Evolutionary conservation across 1,140 invertebrate species (phyloP), one percentile per base, ranked within the genome.

Genomic region (Berghia stephanieae): DNA sequence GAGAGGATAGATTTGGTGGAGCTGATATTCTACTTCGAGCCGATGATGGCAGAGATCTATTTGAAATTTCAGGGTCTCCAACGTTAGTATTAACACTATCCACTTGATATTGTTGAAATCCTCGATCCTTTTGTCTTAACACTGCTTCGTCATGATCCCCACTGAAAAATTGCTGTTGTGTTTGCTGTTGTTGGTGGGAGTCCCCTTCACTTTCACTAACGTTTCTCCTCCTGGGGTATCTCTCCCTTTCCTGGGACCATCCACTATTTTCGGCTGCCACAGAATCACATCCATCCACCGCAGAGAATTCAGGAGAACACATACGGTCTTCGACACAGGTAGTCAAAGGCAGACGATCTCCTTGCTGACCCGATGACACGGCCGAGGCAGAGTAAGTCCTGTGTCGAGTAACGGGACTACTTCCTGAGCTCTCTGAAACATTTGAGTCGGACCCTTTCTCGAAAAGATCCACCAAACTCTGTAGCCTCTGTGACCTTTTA

Each of bases 401-500:
- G 70, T 71, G 67, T 36, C 55, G 16, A 55, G 70, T 73, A 5
- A 43, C 46, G 10, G 77, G 71, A 43, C 67, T 80, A 72, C 46
- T 10, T 18, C 82, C 69, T 5, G 73, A 79, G 69, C 80, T 75
- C 46, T 80, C 60, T 27, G 74, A 79, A 31, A 78, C 27, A 13
- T 79, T 76, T 34, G 71, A 46, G 74, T 78, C 67, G n/a, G 77
- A 77, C 27, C 49, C 80, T 13, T 80, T 80, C 77, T 87, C 86
- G 82, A 87, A 86, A 44, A 83, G 77, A 71, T 86, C 83, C 79
- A 83, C 82, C 49, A 87, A 49, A 63, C 79, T 84, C 63, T 86
- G 80, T 44, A 87, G 78, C 67, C 86, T 87, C 63, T 82, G 81
- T 16, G 83, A 84, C 57, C 82, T 81, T 40, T 83, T 83, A 0